These are phyloP conservation scores for Lycaena phlaeas DNA, from an alignment of 2,888 invertebrate species.

Conservation along the genomic window DNA sequence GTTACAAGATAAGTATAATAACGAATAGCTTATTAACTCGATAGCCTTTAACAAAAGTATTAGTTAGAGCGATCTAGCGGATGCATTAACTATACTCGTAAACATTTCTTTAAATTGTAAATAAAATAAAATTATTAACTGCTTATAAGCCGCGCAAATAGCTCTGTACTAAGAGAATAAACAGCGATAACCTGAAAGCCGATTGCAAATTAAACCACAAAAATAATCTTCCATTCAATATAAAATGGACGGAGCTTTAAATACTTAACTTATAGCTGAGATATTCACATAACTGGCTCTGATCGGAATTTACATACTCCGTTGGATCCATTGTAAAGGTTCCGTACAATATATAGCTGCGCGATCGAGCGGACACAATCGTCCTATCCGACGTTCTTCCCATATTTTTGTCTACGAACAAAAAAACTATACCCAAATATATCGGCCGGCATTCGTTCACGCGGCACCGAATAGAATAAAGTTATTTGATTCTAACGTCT, in stretches of 20 bases:
- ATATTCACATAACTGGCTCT: slow-evolving; percentile 44
- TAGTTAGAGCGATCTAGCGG: background rate
- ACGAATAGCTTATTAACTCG: background rate
- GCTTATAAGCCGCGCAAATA: slow-evolving; percentile 13
- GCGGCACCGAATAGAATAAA: slow-evolving; percentile 46
- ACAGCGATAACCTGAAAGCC: slow-evolving; percentile 37
- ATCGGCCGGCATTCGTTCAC: slow-evolving; percentile 34
- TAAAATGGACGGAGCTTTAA: slow-evolving; percentile 36
- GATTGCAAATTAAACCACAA: slow-evolving; percentile 56
- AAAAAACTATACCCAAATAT: slow-evolving; percentile 19
- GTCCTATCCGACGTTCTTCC: slow-evolving; percentile 47
- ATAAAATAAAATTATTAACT: slow-evolving; percentile 9
- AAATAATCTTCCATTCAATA: slow-evolving; percentile 52
- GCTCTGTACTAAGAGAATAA: slow-evolving; percentile 36
- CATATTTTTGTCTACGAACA: slow-evolving; percentile 38
- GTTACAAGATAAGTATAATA: background rate
- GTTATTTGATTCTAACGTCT: slow-evolving; percentile 58
- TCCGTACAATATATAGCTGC: slow-evolving; percentile 44
- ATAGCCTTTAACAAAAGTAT: slow-evolving; percentile 1
- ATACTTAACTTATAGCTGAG: slow-evolving; percentile 31
- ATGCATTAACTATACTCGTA: background rate
- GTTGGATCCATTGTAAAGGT: slow-evolving; percentile 26
- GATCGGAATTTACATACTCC: slow-evolving; percentile 26
- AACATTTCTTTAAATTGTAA: background rate
- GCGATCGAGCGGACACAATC: slow-evolving; percentile 38